Conservation (phyloP, 2,888 invertebrate species). For the Drosophila cognata region DNA sequence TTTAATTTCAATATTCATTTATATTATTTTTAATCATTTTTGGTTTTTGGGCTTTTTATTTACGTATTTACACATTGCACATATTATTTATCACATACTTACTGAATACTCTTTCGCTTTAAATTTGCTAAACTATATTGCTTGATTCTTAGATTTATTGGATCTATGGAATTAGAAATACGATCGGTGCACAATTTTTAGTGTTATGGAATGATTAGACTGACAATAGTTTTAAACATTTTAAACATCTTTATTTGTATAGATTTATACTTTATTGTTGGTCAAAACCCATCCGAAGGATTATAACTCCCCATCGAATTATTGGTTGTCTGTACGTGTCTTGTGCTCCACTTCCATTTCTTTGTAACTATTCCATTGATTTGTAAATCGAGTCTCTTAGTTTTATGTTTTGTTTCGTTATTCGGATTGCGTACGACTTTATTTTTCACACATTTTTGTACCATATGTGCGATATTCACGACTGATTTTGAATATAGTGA, state of each 20-base stretch:
- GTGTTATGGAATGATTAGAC: not conserved
- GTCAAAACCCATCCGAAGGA: not conserved
- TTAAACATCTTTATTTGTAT: not conserved
- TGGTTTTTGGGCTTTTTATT: conserved; percentile 51
- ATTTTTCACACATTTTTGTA: not conserved
- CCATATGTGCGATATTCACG: not conserved
- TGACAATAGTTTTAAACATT: not conserved
- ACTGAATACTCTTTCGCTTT: not conserved
- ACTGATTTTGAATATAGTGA: conserved; percentile 1
- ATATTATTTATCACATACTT: not conserved
- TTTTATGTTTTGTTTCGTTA: not conserved
- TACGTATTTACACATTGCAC: not conserved
- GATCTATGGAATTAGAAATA: not conserved
- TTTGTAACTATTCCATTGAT: not conserved
- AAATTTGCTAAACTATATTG: not conserved
- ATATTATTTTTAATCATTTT: conserved; percentile 48
- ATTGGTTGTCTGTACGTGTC: not conserved
- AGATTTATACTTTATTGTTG: not conserved
- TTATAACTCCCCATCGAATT: not conserved
- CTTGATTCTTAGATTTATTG: not conserved
- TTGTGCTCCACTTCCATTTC: not conserved
- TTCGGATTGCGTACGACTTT: not conserved
- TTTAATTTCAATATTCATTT: conserved; percentile 59
- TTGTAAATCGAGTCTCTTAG: not conserved
- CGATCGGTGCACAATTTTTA: not conserved